These are phyloP conservation scores for Zhengitettix transpicula DNA, from an alignment of 2,888 invertebrate genomes.

Conservation along the genomic window DNA sequence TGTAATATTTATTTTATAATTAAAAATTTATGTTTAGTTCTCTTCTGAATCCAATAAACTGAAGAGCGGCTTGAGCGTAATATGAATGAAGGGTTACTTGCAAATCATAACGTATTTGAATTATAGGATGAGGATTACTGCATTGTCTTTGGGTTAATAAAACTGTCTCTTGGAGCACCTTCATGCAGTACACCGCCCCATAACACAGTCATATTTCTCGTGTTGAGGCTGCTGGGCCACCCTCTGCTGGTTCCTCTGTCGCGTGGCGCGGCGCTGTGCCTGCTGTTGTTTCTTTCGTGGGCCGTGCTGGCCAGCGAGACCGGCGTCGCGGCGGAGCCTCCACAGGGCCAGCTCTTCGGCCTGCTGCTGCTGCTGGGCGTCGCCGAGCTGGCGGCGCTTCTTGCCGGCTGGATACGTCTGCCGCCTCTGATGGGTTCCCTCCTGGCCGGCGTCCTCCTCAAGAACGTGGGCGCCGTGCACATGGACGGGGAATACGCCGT, in stretches of 20 bases:
- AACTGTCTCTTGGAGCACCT: no score
- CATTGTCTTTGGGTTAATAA: no score
- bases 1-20: no score
- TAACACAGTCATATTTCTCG: no score
- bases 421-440: constrained; percentile 21
- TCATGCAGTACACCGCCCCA: no score
- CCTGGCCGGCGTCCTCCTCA: constrained; percentile 17
- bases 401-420: constrained; percentile 16
- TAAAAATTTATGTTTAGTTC: no score
- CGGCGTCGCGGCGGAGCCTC: constrained; percentile 1
- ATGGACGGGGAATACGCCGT: constrained; percentile 11
- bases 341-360: constrained; percentile 11
- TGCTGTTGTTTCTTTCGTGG: not conserved
- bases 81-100: no score
- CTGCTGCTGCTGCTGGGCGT: constrained; percentile 13
- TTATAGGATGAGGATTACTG: no score
- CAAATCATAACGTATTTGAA: no score
- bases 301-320: not conserved
- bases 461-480: constrained; percentile 11
- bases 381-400: constrained; percentile 16
- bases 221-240: not conserved
- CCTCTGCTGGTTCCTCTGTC: not conserved
- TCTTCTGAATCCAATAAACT: no score
- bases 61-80: no score
- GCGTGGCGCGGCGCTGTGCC: not conserved